phyloP scores from a whole-genome alignment of 1,140 invertebrate genomes.

The Plectrocnemia conspersa region DNA sequence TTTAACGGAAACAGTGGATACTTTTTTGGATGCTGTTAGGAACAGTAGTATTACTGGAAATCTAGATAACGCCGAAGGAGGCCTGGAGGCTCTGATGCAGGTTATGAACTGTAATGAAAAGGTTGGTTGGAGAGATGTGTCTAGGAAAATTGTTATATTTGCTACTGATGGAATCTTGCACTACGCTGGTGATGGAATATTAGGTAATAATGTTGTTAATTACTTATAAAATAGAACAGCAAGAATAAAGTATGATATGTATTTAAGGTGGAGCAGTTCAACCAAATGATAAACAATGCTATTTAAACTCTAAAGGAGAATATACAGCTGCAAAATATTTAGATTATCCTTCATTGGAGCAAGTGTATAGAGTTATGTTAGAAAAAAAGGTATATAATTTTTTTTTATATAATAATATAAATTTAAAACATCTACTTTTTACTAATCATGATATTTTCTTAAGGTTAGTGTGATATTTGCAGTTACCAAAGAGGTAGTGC shows the following conservation, averaged over 20 bases:
- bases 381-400: constrained; percentile 50
- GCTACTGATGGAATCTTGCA: constrained; percentile 61
- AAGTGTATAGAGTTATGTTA: constrained; percentile 54
- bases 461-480: constrained; percentile 61
- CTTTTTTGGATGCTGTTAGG: constrained; percentile 57
- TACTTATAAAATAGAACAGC: no score
- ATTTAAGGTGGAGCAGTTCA: constrained; percentile 46
- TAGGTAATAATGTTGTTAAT: constrained; percentile 45
- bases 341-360: constrained; percentile 60
- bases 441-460: constrained; percentile 22
- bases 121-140: constrained; percentile 56
- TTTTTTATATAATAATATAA: constrained; percentile 15
- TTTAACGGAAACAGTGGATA: constrained; percentile 48
- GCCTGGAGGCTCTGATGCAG: constrained; percentile 99
- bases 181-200: constrained; percentile 60
- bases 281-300: constrained; percentile 53
- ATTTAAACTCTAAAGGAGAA: constrained; percentile 53
- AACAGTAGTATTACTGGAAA: constrained; percentile 83
- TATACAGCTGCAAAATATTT: constrained; percentile 52
- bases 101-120: constrained; percentile 79
- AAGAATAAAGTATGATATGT: not conserved
- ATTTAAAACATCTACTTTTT: not conserved
- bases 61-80: constrained; percentile 95
- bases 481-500: constrained; percentile 51
- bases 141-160: constrained; percentile 59